Evolutionary conservation across 2,113 vertebrate genomes (phyloP).

Genomic region (Osmerus eperlanus): DNA sequence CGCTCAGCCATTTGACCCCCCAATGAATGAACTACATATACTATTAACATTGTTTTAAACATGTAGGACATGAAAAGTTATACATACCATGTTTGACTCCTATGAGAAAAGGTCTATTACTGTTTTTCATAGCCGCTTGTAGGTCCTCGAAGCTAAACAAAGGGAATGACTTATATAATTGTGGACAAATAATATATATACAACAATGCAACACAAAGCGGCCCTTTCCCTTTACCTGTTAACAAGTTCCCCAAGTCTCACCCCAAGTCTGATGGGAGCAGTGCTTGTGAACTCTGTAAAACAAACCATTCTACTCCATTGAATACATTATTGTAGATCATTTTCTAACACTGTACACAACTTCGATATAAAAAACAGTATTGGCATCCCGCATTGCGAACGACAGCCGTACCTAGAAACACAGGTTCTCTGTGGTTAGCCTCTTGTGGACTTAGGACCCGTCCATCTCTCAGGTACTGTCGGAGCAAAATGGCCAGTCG

Average conservation of each 20-base stretch:
- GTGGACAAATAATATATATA: neutral
- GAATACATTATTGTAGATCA: neutral
- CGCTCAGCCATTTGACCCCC: too few relatives aligned
- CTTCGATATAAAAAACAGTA: neutral
- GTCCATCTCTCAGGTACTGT: conserved; percentile 66
- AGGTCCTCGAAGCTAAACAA: conserved; percentile 71
- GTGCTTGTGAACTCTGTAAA: conserved; percentile 55
- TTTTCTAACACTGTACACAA: neutral
- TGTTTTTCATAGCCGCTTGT: conserved; percentile 66
- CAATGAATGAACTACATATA: neutral
- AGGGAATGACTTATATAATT: neutral
- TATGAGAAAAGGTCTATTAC: conserved; percentile 70
- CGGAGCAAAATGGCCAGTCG: conserved; percentile 77
- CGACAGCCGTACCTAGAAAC: conserved; percentile 67
- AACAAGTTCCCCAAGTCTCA: conserved; percentile 63
- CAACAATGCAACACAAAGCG: neutral
- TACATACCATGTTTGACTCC: conserved; percentile 61
- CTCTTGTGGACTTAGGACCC: conserved; percentile 65
- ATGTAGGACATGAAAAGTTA: neutral
- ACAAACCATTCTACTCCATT: neutral
- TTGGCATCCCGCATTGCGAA: neutral
- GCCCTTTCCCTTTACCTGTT: conserved; percentile 47
- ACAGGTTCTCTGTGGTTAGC: conserved; percentile 81
- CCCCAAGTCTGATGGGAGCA: conserved; percentile 61
- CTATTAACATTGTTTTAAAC: neutral